Conservation (phyloP, 2,888 invertebrate genomes). For the Iphiclides podalirius region DNA sequence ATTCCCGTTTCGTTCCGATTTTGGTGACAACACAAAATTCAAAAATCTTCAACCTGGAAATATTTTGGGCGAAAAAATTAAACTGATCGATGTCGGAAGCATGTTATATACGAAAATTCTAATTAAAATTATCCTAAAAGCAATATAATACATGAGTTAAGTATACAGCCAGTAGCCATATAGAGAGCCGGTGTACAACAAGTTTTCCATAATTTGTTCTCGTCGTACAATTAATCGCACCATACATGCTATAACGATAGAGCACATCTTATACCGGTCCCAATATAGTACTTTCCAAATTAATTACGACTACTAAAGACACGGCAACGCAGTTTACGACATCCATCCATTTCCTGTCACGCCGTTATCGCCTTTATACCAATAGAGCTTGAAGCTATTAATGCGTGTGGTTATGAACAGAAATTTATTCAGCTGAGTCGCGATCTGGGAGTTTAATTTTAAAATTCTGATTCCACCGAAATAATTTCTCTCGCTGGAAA, state of each 20-base stretch:
- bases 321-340: neutral
- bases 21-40: too few relatives aligned
- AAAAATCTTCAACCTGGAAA: too few relatives aligned
- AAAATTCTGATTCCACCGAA: conserved; percentile 46
- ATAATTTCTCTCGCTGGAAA: conserved; percentile 56
- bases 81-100: too few relatives aligned
- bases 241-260: conserved; percentile 27
- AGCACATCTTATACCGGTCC: conserved; percentile 27
- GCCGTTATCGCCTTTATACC: conserved; percentile 5
- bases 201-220: conserved; percentile 13
- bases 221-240: conserved; percentile 23
- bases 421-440: conserved; percentile 12
- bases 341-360: neutral
- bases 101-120: too few relatives aligned
- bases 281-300: conserved; percentile 49
- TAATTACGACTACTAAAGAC: conserved; percentile 26
- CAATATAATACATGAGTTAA: too few relatives aligned
- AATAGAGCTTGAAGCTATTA: conserved; percentile 1
- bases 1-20: too few relatives aligned
- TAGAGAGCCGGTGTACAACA: conserved; percentile 1
- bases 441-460: conserved; percentile 40
- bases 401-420: conserved; percentile 7
- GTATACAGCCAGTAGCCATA: too few relatives aligned
- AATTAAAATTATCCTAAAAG: too few relatives aligned
- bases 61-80: too few relatives aligned